phyloP scores from a whole-genome alignment of 1,140 invertebrate genomes.

The Eriocheir sinensis region DNA sequence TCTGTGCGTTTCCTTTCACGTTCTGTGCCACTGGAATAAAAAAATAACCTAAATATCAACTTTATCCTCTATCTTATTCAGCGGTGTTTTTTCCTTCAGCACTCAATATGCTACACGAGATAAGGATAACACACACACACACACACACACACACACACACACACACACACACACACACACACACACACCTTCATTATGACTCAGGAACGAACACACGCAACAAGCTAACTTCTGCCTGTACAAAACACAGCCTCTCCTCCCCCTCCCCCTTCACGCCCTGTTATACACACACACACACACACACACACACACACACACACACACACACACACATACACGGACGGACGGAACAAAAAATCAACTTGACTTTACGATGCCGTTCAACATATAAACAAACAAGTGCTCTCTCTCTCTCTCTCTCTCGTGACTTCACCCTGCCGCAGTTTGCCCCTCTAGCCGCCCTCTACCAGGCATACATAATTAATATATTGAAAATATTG shows the following conservation, averaged over 20 bases:
- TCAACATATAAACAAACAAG: slow-evolving; percentile 17
- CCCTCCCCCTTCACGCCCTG: background rate
- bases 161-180: slow-evolving; percentile 52
- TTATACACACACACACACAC: background rate
- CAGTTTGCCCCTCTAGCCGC: background rate
- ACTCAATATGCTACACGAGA: no score
- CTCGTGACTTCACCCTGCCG: background rate
- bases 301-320: background rate
- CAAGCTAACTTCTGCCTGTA: background rate
- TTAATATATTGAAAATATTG: slow-evolving; percentile 9
- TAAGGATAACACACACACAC: background rate
- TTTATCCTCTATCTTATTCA: no score
- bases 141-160: slow-evolving; percentile 48
- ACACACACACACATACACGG: background rate
- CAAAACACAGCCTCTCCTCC: background rate
- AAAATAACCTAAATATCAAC: no score
- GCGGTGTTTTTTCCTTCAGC: no score
- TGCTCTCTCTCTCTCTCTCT: background rate
- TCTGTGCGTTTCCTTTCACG: no score
- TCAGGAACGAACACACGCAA: background rate
- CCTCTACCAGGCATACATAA: background rate
- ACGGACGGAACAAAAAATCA: background rate
- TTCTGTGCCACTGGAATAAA: no score
- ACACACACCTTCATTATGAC: slow-evolving; percentile 2
- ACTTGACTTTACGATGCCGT: background rate